Base-by-base conservation (phyloP, 2,113 vertebrate genomes). In the Dromiciops gliroides region DNA sequence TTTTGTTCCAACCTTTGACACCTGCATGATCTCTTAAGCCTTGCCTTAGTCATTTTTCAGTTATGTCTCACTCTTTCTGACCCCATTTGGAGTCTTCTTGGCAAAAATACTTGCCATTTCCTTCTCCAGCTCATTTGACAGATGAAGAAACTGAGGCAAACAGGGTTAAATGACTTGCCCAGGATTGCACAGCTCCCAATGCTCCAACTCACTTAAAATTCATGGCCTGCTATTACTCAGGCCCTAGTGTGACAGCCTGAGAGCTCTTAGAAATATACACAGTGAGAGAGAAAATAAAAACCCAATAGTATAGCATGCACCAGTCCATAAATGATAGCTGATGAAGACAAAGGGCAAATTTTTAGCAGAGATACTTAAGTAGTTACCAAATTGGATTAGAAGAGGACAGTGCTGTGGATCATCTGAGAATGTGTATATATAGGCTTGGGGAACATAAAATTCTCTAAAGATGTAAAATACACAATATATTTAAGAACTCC, bases 301-400 rank as follows among this genome's bases (percentile, higher is more conserved):
- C 49, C 67, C 51, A 47, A 67, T 51, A 91, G 31, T 93, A 10
- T 52, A 11, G 56, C 90, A 91, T 83, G 92, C 51, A 91, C 37
- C 93, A 47, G n/a, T 53, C 92, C 50, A 10, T 48, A 49, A 92
- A 92, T 90, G 89, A 50, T 92, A 97, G 44, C 56, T 48, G 94
- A 48, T 4, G 28, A 56, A 89, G 56, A 91, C 89, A 93, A 94
- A 89, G 94, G 93, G 89, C 48, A 88, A 92, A 90, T 96, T 95
- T 96, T 92, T 90, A 49, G 5, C 52, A 88, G 53, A 51, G 67
- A 93, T 94, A 25, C n/a, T 94, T 9, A 94, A 92, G 37, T 95
- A 96, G 89, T 48, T 94, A 92, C 94, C 94, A 90, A 93, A 92
- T 91, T 92, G 48, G 97, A 96, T 96, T 93, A 96, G 89, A 94